phyloP scores from a whole-genome alignment of 2,113 vertebrate genomes.

The Ascaphus truei region DNA sequence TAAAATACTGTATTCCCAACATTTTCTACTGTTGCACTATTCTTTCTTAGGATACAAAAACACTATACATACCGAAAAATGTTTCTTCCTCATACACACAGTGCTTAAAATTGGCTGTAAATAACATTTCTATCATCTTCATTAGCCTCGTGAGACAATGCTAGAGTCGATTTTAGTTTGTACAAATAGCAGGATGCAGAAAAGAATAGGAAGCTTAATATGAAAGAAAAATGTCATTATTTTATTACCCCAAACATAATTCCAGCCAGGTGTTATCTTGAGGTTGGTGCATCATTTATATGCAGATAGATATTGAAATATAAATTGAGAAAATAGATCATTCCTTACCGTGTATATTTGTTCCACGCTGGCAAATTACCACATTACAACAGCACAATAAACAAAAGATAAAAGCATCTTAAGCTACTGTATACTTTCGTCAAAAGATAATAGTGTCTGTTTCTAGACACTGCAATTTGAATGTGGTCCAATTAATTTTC shows the following conservation, averaged over 20 bases:
- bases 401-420: constrained; percentile 68
- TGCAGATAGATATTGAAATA: constrained; percentile 74
- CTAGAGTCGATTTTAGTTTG: constrained; percentile 17
- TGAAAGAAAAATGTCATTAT: constrained; percentile 62
- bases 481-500: constrained; percentile 71
- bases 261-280: constrained; percentile 67
- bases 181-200: constrained; percentile 17
- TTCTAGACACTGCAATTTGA: constrained; percentile 64
- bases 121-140: constrained; percentile 1
- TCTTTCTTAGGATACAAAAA: too few relatives aligned
- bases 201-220: constrained; percentile 64
- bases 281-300: constrained; percentile 68
- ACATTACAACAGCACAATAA: constrained; percentile 64
- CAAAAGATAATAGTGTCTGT: constrained; percentile 65
- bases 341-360: constrained; percentile 61
- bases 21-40: too few relatives aligned
- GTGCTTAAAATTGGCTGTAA: too few relatives aligned
- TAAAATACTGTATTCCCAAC: too few relatives aligned
- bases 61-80: too few relatives aligned
- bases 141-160: constrained; percentile 1
- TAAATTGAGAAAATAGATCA: constrained; percentile 68
- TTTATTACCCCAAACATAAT: constrained; percentile 68
- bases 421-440: constrained; percentile 57
- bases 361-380: constrained; percentile 54
- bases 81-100: too few relatives aligned